Conservation (phyloP, 2,888 invertebrate genomes). For the Trachelus troglodyta region DNA sequence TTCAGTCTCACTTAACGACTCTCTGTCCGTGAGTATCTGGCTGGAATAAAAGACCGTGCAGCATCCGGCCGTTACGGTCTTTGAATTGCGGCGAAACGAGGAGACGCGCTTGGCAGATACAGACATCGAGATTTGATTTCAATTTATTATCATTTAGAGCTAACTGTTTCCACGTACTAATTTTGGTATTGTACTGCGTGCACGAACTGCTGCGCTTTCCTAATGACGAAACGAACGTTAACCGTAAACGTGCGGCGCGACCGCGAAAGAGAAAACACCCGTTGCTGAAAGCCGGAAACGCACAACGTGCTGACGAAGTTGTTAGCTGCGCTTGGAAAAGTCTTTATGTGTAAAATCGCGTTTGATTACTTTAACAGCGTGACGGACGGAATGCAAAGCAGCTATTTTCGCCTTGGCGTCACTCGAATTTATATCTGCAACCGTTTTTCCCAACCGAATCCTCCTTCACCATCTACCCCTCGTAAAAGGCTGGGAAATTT, state of each 20-base stretch:
- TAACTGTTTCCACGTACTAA: background rate
- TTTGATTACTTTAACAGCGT: constrained; percentile 18
- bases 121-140: background rate
- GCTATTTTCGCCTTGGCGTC: constrained; percentile 24
- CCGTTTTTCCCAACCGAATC: background rate
- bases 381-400: constrained; percentile 11
- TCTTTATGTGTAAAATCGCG: constrained; percentile 21
- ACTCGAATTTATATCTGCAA: constrained; percentile 2
- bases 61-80: background rate
- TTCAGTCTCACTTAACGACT: background rate
- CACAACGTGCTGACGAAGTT: background rate
- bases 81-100: background rate
- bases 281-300: background rate
- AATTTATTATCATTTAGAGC: background rate
- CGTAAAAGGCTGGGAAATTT: constrained; percentile 8
- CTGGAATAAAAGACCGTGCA: background rate
- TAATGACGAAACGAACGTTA: background rate
- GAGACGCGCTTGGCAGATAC: background rate
- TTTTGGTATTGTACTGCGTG: background rate
- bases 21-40: background rate
- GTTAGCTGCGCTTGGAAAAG: constrained; percentile 11
- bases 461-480: background rate
- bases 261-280: background rate
- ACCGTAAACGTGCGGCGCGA: background rate
- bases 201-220: background rate